Conservation (phyloP, 1,140 invertebrate species). For the Andricus grossulariae region DNA sequence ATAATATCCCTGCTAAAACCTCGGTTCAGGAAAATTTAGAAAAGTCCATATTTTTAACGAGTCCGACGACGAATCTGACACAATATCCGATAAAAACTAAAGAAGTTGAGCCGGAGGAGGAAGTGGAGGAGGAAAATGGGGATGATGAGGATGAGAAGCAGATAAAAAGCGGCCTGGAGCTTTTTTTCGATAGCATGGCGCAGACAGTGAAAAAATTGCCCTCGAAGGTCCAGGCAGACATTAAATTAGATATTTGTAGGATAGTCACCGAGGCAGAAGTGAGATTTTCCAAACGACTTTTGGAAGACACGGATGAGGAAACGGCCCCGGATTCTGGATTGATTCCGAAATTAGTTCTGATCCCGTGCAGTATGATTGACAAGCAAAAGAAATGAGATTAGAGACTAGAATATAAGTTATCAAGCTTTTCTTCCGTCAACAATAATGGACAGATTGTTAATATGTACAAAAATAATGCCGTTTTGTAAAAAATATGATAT, state of each 20-base stretch:
- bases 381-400: slow-evolving; percentile 43
- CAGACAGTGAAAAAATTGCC: slow-evolving; percentile 69
- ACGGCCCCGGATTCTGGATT: slow-evolving; percentile 49
- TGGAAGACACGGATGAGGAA: slow-evolving; percentile 42
- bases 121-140: slow-evolving; percentile 27
- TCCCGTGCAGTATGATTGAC: slow-evolving; percentile 65
- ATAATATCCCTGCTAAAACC: neutral
- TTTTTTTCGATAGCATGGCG: slow-evolving; percentile 71
- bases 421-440: too few relatives aligned
- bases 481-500: too few relatives aligned
- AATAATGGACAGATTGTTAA: too few relatives aligned
- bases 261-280: slow-evolving; percentile 69
- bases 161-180: slow-evolving; percentile 62
- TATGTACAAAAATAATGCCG: too few relatives aligned
- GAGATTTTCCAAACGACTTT: slow-evolving; percentile 50
- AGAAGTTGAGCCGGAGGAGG: slow-evolving; percentile 17
- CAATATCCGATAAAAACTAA: slow-evolving; percentile 10
- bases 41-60: slow-evolving; percentile 45
- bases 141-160: neutral
- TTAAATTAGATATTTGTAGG: slow-evolving; percentile 72
- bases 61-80: slow-evolving; percentile 22
- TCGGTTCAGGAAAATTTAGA: neutral
- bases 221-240: slow-evolving; percentile 64
- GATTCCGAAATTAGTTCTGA: slow-evolving; percentile 64
- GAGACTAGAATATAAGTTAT: too few relatives aligned